Base-by-base conservation (phyloP, 2,797 vertebrate genomes). In the Todus mexicanus region DNA sequence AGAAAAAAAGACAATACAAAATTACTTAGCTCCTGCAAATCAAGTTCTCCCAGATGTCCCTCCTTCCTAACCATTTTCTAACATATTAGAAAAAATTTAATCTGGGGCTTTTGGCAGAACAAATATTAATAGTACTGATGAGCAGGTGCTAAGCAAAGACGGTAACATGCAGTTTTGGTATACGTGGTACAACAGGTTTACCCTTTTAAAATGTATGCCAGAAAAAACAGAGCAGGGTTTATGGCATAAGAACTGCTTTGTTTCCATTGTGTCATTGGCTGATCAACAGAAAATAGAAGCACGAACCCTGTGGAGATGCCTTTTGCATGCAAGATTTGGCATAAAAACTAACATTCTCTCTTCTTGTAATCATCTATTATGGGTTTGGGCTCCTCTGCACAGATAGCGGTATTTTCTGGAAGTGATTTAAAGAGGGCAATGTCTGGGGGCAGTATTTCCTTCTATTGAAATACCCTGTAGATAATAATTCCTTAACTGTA, bases 1-100 rank as follows among this genome's bases (percentile, higher is more conserved):
- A 5, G 29, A 6, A 38, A 18, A 12, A 12, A 59, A 10, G 13
- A 10, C 11, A 15, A 12, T 10, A 13, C 10, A 35, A 1, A 22
- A 1, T 11, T 7, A 69, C 16, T 70, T 7, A 71, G 48, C 33
- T 43, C 40, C 72, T 68, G 48, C 15, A 71, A 71, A 64, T 4
- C 1, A 8, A 43, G 2, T 12, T n/a, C 57, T 77, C 12, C 0
- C 10, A 10, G 19, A 15, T 31, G 2, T 3, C 76, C 16, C 37
- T 74, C 43, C 43, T 59, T 87, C 51, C 33, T 33, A 68, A 50
- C 1, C 4, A 11, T 54, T 79, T 94, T 51, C 31, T 59, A 84
- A 15, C 2, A 5, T 18, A 33, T 1, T 13, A 37, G 31, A 22
- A 54, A 53, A 71, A 75, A n/a, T 29, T 2, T 11, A 21, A 78